These are phyloP conservation scores for Sepiola atlantica DNA, from an alignment of 2,888 invertebrate species.

Conservation along the genomic window DNA sequence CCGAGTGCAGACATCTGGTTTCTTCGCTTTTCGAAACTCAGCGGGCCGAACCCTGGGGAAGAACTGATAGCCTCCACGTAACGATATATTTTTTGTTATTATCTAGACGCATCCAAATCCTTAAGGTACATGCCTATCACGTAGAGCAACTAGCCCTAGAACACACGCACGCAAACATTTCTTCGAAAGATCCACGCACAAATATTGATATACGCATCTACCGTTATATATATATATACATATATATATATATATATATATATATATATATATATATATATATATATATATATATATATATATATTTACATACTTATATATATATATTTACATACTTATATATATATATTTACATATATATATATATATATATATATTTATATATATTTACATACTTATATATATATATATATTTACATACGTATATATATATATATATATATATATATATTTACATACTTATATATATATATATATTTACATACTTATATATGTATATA, in stretches of 20 bases:
- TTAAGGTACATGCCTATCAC: conserved; percentile 32
- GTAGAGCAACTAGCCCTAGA: not conserved
- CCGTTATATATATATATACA: no score
- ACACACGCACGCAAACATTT: not conserved
- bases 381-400: not conserved
- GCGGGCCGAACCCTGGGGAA: not conserved
- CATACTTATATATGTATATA: not conserved
- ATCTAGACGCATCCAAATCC: conserved; percentile 7
- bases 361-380: not conserved
- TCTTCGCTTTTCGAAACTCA: not conserved
- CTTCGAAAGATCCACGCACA: no score
- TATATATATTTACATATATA: not conserved
- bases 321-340: not conserved
- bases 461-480: not conserved
- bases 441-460: not conserved
- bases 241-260: not conserved
- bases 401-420: not conserved
- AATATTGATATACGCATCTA: no score
- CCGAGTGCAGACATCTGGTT: not conserved
- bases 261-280: not conserved
- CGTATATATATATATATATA: not conserved
- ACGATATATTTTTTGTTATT: conserved; percentile 23
- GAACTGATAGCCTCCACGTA: conserved; percentile 1
- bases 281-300: not conserved
- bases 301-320: not conserved